These are phyloP conservation scores for Erpornis zantholeuca DNA, from an alignment of 2,113 vertebrate genomes.

Conservation along the genomic window DNA sequence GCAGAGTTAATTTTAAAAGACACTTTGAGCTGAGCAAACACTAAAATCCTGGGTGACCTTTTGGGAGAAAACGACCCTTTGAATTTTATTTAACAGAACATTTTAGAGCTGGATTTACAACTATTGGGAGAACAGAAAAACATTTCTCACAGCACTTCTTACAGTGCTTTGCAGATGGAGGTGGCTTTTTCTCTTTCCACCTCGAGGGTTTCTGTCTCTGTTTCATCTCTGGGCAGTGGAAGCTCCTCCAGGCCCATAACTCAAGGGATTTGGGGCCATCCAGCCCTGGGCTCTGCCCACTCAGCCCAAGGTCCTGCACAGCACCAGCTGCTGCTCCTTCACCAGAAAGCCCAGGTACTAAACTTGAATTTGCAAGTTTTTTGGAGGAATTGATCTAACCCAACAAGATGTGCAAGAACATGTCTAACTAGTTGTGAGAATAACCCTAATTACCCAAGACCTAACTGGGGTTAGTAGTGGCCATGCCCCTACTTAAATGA, in stretches of 20 bases:
- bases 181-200: not conserved
- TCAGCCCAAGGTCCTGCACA: not conserved
- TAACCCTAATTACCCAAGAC: not conserved
- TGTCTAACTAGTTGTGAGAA: not conserved
- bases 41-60: not conserved
- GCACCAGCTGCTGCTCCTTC: not conserved
- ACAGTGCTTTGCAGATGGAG: not conserved
- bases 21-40: not conserved
- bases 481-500: not conserved
- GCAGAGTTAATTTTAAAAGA: constrained; percentile 7
- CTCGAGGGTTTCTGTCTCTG: not conserved
- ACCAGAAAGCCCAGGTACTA: not conserved
- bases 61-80: not conserved
- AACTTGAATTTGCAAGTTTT: not conserved
- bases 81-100: not conserved
- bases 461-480: not conserved
- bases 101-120: not conserved
- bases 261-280: too few species aligned
- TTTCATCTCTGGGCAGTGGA: not conserved
- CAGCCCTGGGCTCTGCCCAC: too few species aligned
- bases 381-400: not conserved
- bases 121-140: not conserved
- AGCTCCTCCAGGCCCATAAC: not conserved
- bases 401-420: not conserved
- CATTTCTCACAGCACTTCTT: not conserved